Base-by-base conservation (phyloP, 2,113 vertebrate species). In the Vulpes ferrilata region DNA sequence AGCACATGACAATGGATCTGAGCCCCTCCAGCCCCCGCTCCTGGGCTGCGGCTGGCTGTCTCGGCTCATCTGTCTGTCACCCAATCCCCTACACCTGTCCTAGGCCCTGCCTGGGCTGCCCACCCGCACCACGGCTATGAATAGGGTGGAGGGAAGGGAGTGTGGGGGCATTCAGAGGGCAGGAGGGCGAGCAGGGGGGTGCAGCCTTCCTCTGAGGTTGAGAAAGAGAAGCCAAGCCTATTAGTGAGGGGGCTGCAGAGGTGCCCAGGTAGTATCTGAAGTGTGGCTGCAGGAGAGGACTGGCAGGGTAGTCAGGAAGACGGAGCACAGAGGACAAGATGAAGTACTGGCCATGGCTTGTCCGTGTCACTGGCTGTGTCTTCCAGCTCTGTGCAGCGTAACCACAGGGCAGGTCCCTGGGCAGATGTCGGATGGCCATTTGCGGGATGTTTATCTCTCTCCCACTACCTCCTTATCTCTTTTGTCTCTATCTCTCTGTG, bases 31-130 rank as follows among this genome's bases (percentile, higher is more conserved):
- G 97, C 94, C 96, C 87, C 82, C 84, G 59, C 95, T 90, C 95
- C 93, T 62, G 67, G 92, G 87, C 97, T 82, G 64, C 93, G 88
- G 97, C 97, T 98, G 98, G 97, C 97, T 98, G 98, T 96, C 97
- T 98, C 98, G 97, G 99, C 99, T 99, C 99, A 99, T 99, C 98
- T 98, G 98, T 98, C 98, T 88, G 99, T 98, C 99, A 99, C 97
- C 95, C 98, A 99, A 99, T 99, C 98, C 98, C 95, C 97, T 90
- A 95, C 99, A 99, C 99, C 99, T 99, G 99, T 99, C 98, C 96
- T 92, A 97, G 89, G 97, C 99, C 98, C 98, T 98, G 98, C 98
- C 95, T 59, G 62, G 98, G 96, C 99, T 95, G 97, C 98, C 98
- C 97, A 98, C 98, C 98, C 97, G 53, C 97, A 97, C 23, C 98